Conservation (phyloP, 2,888 invertebrate species). For the Cheilosia vernalis region DNA sequence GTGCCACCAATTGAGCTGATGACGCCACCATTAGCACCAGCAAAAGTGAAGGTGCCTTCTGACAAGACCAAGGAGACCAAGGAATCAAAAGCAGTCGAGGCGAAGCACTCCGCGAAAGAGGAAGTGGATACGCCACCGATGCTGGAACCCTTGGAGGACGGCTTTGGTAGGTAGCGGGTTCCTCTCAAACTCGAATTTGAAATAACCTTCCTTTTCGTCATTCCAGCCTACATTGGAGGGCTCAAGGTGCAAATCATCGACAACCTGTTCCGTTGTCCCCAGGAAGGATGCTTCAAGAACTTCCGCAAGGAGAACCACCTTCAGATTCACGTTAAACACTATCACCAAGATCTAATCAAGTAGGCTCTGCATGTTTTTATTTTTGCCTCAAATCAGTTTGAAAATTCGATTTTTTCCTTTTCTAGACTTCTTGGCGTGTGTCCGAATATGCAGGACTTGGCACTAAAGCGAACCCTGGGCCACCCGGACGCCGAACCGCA, state of each 20-base stretch:
- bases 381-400: constrained; percentile 13
- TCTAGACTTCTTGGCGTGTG: constrained; percentile 87
- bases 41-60: constrained; percentile 41
- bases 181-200: too few relatives aligned
- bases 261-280: constrained; percentile 89
- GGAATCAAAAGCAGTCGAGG: constrained; percentile 4
- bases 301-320: constrained; percentile 95
- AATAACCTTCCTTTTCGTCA: not conserved
- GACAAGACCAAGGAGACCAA: constrained; percentile 57
- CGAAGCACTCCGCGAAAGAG: not conserved
- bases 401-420: constrained; percentile 8
- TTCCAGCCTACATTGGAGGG: constrained; percentile 85
- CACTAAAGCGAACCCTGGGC: constrained; percentile 90
- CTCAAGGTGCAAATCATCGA: constrained; percentile 88
- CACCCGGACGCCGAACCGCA: constrained; percentile 84
- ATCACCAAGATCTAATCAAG: constrained; percentile 92
- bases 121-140: not conserved
- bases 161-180: constrained; percentile 79
- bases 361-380: constrained; percentile 77
- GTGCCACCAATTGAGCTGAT: constrained; percentile 81
- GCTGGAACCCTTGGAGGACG: constrained; percentile 78
- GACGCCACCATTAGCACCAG: constrained; percentile 78
- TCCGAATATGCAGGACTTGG: constrained; percentile 93
- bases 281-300: constrained; percentile 93
- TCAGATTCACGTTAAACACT: constrained; percentile 97